These are phyloP conservation scores for Bathynomus jamesi DNA, from an alignment of 1,140 invertebrate genomes.

Conservation along the genomic window DNA sequence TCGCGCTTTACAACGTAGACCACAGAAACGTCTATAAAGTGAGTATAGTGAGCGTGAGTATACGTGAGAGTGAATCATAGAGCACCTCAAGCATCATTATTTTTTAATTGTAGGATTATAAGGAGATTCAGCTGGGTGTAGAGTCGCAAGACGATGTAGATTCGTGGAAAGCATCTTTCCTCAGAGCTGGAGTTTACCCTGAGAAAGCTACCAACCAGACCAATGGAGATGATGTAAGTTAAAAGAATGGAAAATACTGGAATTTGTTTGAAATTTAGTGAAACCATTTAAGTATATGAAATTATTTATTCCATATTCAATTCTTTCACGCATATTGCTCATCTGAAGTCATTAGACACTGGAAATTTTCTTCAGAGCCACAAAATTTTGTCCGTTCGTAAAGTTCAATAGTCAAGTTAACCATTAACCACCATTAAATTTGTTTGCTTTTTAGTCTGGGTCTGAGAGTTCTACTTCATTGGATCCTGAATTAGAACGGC, in stretches of 20 bases:
- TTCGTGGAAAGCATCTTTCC: conserved; percentile 98
- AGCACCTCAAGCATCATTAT: no score
- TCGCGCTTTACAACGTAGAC: conserved; percentile 97
- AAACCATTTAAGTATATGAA: no score
- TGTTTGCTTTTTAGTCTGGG: conserved; percentile 38
- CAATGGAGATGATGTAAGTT: conserved; percentile 77
- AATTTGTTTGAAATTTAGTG: no score
- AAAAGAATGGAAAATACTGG: no score
- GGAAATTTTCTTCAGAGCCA: no score
- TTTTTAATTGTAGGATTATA: conserved; percentile 92
- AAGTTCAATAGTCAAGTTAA: no score
- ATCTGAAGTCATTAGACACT: no score
- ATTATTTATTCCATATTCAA: no score
- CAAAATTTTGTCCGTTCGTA: no score
- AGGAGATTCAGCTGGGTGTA: conserved; percentile 93
- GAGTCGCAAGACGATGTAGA: conserved; percentile 99
- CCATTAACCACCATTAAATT: background rate
- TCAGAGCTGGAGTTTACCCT: conserved; percentile 97
- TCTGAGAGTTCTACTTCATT: conserved; percentile 64
- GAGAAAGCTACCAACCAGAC: conserved; percentile 82
- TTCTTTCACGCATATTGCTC: no score
- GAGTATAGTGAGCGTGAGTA: no score
- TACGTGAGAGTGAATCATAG: no score
- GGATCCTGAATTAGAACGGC: conserved; percentile 94
- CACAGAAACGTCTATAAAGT: conserved; percentile 86